A percentile compares a stretch with the other conserved stretches of the same genome.
These are phyloP conservation scores for Aethes cnicana DNA, from an alignment of 2,888 invertebrate genomes.

Conservation along the genomic window DNA sequence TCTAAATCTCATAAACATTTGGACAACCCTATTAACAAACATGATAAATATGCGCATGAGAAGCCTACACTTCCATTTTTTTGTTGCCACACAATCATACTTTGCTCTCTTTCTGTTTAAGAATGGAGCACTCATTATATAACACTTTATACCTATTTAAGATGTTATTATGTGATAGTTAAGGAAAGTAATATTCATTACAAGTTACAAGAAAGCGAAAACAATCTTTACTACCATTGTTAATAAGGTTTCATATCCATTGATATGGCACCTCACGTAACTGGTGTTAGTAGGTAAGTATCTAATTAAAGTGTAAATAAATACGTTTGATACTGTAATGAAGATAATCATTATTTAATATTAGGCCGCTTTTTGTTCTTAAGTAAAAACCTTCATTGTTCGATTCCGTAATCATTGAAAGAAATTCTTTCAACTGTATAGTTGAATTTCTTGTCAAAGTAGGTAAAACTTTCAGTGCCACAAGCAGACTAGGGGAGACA, in stretches of 20 bases:
- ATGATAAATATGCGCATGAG: background rate
- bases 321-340: no score
- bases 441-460: no score
- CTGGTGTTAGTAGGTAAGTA: background rate
- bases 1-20: background rate
- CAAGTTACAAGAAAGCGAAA: background rate
- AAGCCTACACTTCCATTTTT: slow-evolving; percentile 10
- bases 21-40: background rate
- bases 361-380: no score
- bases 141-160: slow-evolving; percentile 10
- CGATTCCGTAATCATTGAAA: no score
- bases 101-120: slow-evolving; percentile 2
- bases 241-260: background rate
- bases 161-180: slow-evolving; percentile 7
- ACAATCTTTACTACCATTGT: background rate
- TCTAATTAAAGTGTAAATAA: background rate
- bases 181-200: background rate
- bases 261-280: background rate
- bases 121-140: background rate
- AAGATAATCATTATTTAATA: no score
- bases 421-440: no score
- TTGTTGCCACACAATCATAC: slow-evolving; percentile 4
- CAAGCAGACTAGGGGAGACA: no score
- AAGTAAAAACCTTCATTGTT: no score
- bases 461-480: no score